Base-by-base conservation (phyloP, 2,888 invertebrate genomes). In the Cantharis rustica region DNA sequence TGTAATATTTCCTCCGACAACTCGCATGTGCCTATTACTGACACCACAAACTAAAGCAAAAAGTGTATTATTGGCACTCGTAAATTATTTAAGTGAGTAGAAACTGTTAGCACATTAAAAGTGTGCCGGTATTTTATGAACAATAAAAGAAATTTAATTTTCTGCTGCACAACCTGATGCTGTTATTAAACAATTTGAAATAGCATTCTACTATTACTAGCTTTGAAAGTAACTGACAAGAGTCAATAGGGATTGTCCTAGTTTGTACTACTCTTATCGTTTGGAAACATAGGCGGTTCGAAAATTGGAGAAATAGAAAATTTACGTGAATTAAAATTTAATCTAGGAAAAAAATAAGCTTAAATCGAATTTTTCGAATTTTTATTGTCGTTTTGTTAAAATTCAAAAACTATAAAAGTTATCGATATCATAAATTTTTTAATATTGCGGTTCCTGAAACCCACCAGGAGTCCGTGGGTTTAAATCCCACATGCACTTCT, bases 1-100 rank as follows among this genome's bases (percentile, higher is more conserved):
- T 1, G 93, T 90, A 16, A 91, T 88, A 68, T 90, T 90, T 3
- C 95, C 95, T 23, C 95, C 95, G 4, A 95, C 93, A 76, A 95
- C 93, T 61, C 93, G 89, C 61, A 91, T 92, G 69, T 92, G 88
- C 77, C 91, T 85, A 77, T 90, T 87, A 87, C 91, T 88, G 88
- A 91, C 82, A 82, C 94, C 94, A 87, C 90, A 91, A 81, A 89
- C 91, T 91, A 83, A 74, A 86, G 69, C 10, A 16, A 17, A 66
- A 68, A 31, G 23, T n/a, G n/a, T 47, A n/a, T 47, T 47, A 47
- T n/a, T 47, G 47, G 47, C 47, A 47, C 47, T 47, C n/a, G 9
- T 7, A 11, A n/a, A n/a, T 47, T n/a, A n/a, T n/a, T 47, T 47
- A 47, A 47, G 47, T 47, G 31, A 47, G n/a, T 47, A 47, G 47